Evolutionary conservation across 2,113 vertebrate species (phyloP).

Genomic region (Tringa solitaria): DNA sequence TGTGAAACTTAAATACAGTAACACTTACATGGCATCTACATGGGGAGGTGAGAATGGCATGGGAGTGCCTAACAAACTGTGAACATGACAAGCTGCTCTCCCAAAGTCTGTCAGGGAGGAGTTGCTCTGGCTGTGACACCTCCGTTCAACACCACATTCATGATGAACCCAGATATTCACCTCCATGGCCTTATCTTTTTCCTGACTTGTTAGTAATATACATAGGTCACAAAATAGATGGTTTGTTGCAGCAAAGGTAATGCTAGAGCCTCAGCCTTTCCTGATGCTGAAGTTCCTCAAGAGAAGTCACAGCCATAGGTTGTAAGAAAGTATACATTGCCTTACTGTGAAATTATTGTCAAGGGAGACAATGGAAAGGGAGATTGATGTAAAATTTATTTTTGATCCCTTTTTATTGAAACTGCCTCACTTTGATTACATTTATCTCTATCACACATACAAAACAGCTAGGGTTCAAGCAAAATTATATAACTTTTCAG

Average conservation of each 20-base stretch:
- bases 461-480: not conserved
- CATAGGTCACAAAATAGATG: not conserved
- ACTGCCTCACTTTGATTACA: not conserved
- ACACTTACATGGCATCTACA: not conserved
- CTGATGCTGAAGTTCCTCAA: not conserved
- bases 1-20: not conserved
- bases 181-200: not conserved
- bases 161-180: not conserved
- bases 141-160: fast-evolving
- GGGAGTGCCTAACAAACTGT: not conserved
- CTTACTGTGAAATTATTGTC: not conserved
- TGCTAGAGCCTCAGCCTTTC: not conserved
- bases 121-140: not conserved
- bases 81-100: not conserved
- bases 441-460: not conserved
- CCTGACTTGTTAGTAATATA: not conserved
- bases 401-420: not conserved
- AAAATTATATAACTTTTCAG: not conserved
- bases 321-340: not conserved
- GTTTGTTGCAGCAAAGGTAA: not conserved
- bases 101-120: not conserved
- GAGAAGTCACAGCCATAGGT: not conserved
- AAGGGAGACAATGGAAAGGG: not conserved
- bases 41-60: not conserved
- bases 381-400: not conserved